Evolutionary conservation across 2,113 vertebrate genomes (phyloP), one percentile per base, ranked within the genome.

Genomic region (Platysternon megacephalum): DNA sequence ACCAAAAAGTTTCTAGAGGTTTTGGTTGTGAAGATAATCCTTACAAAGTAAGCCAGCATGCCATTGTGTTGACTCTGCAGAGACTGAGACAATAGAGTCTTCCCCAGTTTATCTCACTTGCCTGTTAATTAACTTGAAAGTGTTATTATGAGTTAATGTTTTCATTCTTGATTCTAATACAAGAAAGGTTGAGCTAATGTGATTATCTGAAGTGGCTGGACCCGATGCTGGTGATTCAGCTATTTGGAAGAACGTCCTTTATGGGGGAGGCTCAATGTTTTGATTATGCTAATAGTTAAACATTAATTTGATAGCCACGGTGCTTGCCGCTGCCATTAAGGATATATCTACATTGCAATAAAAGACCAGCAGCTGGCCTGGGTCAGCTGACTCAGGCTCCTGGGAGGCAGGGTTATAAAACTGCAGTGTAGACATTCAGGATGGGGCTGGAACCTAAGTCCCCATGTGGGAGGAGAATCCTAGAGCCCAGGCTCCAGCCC

Each of bases 241-340:
- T 84, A 74, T 74, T 28, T 56, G 53, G 82, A 92, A 95, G 53
- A 91, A 12, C 6, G 0, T 39, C 92, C 86, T 76, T 93, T 46
- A 79, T 82, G 61, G 24, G 44, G 56, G 80, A 95, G 4, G 35
- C 5, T 90, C 16, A 61, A 39, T 4, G 81, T 82, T 89, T 92
- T 81, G 72, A 87, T 88, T 80, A 87, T 8, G 85, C 86, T 90
- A 94, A 94, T 51, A 68, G 68, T 74, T 58, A 0, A 0, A 16
- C 72, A 24, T 80, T 49, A 46, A 53, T 89, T 93, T 94, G 93
- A 91, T 91, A 91, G 58, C 0, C 0, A 78, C 44, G 5, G 1
- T 4, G 53, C 21, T 58, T 7, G 2, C 88, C 24, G 1, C 53
- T 82, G 28, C 81, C 0, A 0, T 46, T 65, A 0, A 0, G 61